Percentiles rank a stretch among this genome's conserved stretches.
Evolutionary conservation across 1,140 invertebrate genomes (phyloP).

Genomic region (Argopecten irradians): DNA sequence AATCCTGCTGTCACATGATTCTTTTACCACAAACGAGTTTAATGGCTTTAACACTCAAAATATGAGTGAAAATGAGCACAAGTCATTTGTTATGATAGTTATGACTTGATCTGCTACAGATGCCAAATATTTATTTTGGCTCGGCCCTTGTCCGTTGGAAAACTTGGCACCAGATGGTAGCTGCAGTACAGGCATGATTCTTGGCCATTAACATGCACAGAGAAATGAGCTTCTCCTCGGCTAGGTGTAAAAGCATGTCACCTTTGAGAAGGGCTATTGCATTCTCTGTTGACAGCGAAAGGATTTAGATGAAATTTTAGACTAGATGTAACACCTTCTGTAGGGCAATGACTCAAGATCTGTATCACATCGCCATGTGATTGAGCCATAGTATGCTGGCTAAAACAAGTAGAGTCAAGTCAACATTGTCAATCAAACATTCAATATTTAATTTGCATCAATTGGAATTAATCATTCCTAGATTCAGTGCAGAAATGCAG

Average conservation of each 20-base stretch:
- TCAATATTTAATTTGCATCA: too few species aligned
- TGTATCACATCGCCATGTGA: neutral
- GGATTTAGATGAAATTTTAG: constrained; percentile 23
- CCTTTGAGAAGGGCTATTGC: neutral
- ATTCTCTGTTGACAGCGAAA: constrained; percentile 16
- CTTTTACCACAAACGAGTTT: too few species aligned
- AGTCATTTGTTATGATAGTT: neutral
- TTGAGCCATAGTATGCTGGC: neutral
- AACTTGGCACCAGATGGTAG: constrained; percentile 11
- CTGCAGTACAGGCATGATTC: neutral
- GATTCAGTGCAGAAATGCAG: too few species aligned
- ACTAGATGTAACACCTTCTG: neutral
- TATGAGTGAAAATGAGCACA: neutral
- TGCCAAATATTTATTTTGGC: constrained; percentile 2
- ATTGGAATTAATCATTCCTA: too few species aligned
- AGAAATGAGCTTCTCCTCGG: neutral
- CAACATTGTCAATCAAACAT: neutral
- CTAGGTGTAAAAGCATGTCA: constrained; percentile 8
- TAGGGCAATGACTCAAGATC: constrained; percentile 3
- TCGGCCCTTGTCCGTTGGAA: neutral
- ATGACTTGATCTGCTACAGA: neutral
- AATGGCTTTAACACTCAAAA: too few species aligned
- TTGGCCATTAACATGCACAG: neutral
- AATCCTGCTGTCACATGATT: too few species aligned
- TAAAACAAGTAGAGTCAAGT: neutral